Percentiles rank a stretch among this genome's conserved stretches.
phyloP scores from a whole-genome alignment of 2,797 vertebrate species.

The Amazonetta brasiliensis region DNA sequence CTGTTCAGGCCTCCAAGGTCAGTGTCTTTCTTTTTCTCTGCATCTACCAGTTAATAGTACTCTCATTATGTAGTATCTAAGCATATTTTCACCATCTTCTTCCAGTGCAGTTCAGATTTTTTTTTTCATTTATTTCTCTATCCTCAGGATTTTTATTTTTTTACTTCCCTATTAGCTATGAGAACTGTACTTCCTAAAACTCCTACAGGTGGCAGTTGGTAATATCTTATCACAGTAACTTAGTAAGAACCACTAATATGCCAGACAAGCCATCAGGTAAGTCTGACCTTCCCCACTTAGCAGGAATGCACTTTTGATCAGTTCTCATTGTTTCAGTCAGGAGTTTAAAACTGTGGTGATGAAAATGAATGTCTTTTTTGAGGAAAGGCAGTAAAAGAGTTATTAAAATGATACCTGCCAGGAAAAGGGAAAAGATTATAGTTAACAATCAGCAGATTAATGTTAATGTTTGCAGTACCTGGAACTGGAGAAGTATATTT shows the following conservation, averaged over 20 bases:
- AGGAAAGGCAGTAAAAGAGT: neutral
- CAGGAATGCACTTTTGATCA: conserved; percentile 8
- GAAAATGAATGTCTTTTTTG: conserved; percentile 8
- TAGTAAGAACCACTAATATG: neutral
- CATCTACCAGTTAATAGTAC: neutral
- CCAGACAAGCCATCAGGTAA: neutral
- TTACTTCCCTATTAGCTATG: neutral
- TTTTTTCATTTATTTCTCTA: neutral
- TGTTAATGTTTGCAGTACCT: neutral
- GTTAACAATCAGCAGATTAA: neutral
- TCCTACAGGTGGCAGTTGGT: neutral
- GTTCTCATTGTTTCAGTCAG: conserved; percentile 33
- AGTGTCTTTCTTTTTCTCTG: neutral
- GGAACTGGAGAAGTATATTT: neutral
- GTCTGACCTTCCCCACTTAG: conserved; percentile 20
- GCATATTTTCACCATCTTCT: neutral
- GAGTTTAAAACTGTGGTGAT: conserved; percentile 31
- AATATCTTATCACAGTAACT: neutral
- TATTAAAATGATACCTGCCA: neutral
- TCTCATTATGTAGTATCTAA: neutral
- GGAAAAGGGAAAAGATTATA: neutral
- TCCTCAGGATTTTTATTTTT: neutral
- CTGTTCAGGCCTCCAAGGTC: neutral
- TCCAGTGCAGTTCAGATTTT: neutral
- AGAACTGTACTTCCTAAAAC: neutral